A percentile compares a stretch with the other conserved stretches of the same genome.
These are phyloP conservation scores for Pollenia labialis DNA, from an alignment of 2,888 invertebrate genomes.

Conservation along the genomic window DNA sequence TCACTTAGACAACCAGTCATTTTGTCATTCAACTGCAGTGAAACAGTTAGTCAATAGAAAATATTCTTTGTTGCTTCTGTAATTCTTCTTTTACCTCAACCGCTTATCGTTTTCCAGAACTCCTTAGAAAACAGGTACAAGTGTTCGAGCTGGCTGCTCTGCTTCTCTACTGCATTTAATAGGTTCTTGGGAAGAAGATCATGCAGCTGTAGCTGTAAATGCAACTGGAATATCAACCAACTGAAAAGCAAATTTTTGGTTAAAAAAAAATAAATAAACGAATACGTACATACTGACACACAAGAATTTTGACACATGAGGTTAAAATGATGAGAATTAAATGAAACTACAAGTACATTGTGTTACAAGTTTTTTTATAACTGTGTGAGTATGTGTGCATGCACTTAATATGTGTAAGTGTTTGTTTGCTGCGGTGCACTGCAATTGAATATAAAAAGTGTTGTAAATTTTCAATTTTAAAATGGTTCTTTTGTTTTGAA, in stretches of 20 bases:
- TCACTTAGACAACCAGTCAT: constrained; percentile 57
- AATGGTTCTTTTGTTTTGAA: constrained; percentile 56
- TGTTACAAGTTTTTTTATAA: background rate
- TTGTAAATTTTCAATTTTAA: constrained; percentile 62
- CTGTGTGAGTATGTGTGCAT: background rate
- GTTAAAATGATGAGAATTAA: constrained; percentile 56
- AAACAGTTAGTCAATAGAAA: constrained; percentile 44
- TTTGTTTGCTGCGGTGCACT: background rate
- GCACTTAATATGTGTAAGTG: background rate
- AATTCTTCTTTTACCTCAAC: background rate
- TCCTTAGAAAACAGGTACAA: constrained; percentile 15
- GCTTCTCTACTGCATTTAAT: background rate
- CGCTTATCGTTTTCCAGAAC: background rate
- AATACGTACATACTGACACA: background rate
- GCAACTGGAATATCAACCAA: constrained; percentile 16
- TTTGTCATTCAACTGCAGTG: constrained; percentile 53
- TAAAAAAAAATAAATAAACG: background rate
- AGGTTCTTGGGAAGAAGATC: background rate
- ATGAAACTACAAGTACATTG: constrained; percentile 32
- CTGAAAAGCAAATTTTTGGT: constrained; percentile 12
- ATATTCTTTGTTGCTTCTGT: background rate
- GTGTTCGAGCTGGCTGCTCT: background rate
- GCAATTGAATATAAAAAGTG: constrained; percentile 24
- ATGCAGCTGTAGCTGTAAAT: background rate
- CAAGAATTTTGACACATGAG: constrained; percentile 48